Evolutionary conservation across 2,888 invertebrate species (phyloP).

Genomic region (Sicus ferrugineus): DNA sequence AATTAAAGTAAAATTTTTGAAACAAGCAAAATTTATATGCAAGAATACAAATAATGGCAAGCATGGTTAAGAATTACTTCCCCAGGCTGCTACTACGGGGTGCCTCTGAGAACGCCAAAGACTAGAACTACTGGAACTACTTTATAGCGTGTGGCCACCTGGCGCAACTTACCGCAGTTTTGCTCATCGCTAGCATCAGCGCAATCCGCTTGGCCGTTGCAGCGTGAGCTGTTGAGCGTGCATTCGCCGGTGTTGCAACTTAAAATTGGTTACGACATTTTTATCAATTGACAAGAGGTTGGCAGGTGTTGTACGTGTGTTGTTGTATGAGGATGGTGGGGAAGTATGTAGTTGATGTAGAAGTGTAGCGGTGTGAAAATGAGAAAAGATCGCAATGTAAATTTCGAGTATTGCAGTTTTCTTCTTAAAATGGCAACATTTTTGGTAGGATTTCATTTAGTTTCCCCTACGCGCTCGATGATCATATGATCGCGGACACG

Average conservation of each 20-base stretch:
- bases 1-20: no score
- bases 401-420: not conserved
- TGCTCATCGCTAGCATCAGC: conserved; percentile 71
- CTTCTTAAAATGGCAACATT: conserved; percentile 7
- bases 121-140: no score
- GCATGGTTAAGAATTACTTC: no score
- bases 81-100: no score
- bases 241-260: conserved; percentile 72
- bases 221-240: conserved; percentile 68
- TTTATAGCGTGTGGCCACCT: not conserved
- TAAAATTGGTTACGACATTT: conserved; percentile 6
- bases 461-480: no score
- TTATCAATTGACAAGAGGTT: conserved; percentile 1
- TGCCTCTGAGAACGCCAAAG: no score
- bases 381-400: not conserved
- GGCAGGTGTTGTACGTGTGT: conserved; percentile 33
- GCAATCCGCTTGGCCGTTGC: conserved; percentile 69
- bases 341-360: not conserved
- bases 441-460: conserved; percentile 14
- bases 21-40: no score
- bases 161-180: conserved; percentile 68
- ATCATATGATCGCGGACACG: not conserved
- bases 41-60: no score
- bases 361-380: not conserved
- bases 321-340: conserved; percentile 24